Conservation (phyloP, 2,113 vertebrate species). For the Macroglossus sobrinus region DNA sequence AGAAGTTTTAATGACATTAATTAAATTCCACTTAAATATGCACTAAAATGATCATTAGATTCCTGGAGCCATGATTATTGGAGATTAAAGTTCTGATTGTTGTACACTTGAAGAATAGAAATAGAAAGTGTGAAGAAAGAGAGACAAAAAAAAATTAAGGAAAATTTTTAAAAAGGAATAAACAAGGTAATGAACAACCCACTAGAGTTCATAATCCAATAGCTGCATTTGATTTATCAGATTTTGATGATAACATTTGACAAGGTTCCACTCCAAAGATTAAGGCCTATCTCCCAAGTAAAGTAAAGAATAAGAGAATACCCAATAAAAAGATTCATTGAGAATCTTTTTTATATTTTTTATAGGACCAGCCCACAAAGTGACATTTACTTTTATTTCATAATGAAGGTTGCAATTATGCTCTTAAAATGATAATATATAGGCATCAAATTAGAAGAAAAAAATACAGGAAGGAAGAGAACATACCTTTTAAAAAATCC, state of each 20-base stretch:
- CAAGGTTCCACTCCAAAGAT: conserved; percentile 72
- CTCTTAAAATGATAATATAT: conserved; percentile 42
- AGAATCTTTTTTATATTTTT: conserved; percentile 70
- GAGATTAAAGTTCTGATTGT: conserved; percentile 7
- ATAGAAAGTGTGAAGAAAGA: fast-evolving
- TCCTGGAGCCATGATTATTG: not conserved
- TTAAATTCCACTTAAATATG: conserved; percentile 58
- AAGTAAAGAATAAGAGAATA: conserved; percentile 65
- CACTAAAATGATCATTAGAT: conserved; percentile 18
- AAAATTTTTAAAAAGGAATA: not conserved
- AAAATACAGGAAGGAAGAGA: conserved; percentile 41
- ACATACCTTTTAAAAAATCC: not conserved
- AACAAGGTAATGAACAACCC: conserved; percentile 73
- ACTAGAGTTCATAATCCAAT: conserved; percentile 77
- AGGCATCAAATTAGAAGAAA: conserved; percentile 62
- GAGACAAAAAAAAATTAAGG: not conserved
- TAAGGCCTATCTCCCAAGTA: conserved; percentile 65
- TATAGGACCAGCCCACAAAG: conserved; percentile 65
- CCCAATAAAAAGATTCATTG: conserved; percentile 50
- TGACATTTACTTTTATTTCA: conserved; percentile 72
- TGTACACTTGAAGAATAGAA: not conserved
- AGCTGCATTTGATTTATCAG: conserved; percentile 70
- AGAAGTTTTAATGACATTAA: conserved; percentile 49
- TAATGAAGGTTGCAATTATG: conserved; percentile 57
- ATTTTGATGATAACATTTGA: conserved; percentile 72